phyloP scores from a whole-genome alignment of 2,888 invertebrate genomes.

The Eupithecia dodoneata region DNA sequence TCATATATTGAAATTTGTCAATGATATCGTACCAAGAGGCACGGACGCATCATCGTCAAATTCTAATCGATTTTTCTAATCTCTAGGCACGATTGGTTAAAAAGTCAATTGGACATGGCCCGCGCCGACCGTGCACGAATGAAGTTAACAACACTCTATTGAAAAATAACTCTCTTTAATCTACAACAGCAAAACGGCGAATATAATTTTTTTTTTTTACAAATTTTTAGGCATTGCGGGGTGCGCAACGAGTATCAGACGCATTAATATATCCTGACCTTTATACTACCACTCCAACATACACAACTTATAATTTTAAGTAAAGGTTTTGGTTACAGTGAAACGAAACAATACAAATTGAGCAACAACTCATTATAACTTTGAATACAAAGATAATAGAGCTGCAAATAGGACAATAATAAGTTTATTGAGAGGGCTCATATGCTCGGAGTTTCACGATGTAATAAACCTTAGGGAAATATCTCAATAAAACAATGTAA shows the following conservation, averaged over 20 bases:
- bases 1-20: no score
- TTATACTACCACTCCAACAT: neutral
- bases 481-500: slow-evolving; percentile 1
- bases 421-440: slow-evolving; percentile 1
- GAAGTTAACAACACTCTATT: neutral
- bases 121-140: neutral
- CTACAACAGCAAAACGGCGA: neutral
- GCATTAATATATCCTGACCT: neutral
- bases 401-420: neutral
- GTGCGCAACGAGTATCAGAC: neutral
- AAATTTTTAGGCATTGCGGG: neutral
- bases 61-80: neutral
- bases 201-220: neutral
- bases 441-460: slow-evolving; percentile 5
- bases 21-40: neutral
- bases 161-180: neutral
- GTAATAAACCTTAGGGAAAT: slow-evolving; percentile 8
- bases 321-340: neutral
- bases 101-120: neutral
- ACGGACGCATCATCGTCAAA: neutral
- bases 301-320: neutral
- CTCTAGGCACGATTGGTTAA: neutral
- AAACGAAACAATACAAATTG: slow-evolving; percentile 13
- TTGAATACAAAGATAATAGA: slow-evolving; percentile 7
- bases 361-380: slow-evolving; percentile 18